Evolutionary conservation across 2,888 invertebrate species (phyloP).

Genomic region (Callyntrura sp.): DNA sequence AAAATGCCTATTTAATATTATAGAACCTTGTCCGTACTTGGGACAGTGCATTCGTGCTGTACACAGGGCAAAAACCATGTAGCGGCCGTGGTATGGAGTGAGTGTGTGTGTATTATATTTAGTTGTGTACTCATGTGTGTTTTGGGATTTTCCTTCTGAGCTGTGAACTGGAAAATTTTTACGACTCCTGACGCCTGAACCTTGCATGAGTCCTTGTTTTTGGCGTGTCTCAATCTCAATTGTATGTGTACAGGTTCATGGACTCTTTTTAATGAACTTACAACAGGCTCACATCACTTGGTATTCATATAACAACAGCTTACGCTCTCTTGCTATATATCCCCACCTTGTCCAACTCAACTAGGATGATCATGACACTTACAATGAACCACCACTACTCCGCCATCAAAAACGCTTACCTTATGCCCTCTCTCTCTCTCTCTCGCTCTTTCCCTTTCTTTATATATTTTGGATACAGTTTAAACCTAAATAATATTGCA

Average conservation of each 20-base stretch:
- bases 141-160: conserved; percentile 76
- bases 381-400: conserved; percentile 42
- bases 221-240: conserved; percentile 70
- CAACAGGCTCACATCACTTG: not conserved
- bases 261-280: conserved; percentile 74
- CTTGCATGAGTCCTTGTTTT: conserved; percentile 76
- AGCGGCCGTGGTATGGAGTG: not conserved
- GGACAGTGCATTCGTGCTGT: too few species aligned
- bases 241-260: conserved; percentile 66
- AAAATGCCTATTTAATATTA: too few species aligned
- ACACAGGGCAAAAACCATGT: too few species aligned
- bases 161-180: conserved; percentile 78
- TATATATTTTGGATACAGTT: not conserved
- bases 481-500: conserved; percentile 47
- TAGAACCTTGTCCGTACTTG: too few species aligned
- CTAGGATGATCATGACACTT: conserved; percentile 67
- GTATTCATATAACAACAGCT: not conserved
- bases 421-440: not conserved
- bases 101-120: conserved; percentile 22
- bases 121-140: conserved; percentile 32
- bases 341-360: not conserved
- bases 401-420: not conserved
- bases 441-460: not conserved
- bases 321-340: not conserved
- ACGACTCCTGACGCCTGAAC: conserved; percentile 74